These are phyloP conservation scores for Heliconius aoede DNA, from an alignment of 2,888 invertebrate genomes.

Conservation along the genomic window DNA sequence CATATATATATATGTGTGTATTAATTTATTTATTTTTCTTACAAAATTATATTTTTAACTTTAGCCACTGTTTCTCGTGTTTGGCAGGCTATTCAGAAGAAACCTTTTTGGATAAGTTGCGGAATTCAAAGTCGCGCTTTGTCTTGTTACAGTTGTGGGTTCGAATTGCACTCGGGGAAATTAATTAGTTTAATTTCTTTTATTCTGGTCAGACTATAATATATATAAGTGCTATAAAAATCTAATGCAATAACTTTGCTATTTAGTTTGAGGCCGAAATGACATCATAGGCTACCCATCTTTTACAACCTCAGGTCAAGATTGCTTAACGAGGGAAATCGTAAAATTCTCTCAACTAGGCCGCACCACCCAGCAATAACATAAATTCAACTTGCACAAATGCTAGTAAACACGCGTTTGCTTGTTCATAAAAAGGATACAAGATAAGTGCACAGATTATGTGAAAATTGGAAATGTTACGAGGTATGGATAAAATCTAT, in stretches of 20 bases:
- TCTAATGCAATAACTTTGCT: slow-evolving; percentile 2
- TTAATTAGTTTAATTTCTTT: too few species aligned
- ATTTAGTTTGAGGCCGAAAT: slow-evolving; percentile 9
- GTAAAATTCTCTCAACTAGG: slow-evolving; percentile 31
- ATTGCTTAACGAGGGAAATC: slow-evolving; percentile 34
- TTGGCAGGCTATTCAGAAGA: too few species aligned
- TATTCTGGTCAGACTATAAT: too few species aligned
- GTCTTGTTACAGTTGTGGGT: too few species aligned
- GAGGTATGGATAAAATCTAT: background rate
- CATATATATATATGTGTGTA: too few species aligned
- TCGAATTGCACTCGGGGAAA: too few species aligned
- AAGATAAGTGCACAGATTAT: slow-evolving; percentile 21
- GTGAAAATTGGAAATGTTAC: slow-evolving; percentile 14
- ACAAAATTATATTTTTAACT: too few species aligned
- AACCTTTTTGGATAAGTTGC: too few species aligned
- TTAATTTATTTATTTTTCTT: too few species aligned
- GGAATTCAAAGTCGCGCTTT: too few species aligned
- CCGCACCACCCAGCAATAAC: slow-evolving; percentile 38
- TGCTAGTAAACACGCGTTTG: slow-evolving; percentile 29
- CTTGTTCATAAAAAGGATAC: slow-evolving; percentile 38
- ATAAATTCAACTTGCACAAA: slow-evolving; percentile 39
- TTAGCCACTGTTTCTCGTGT: too few species aligned
- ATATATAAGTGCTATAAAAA: too few species aligned
- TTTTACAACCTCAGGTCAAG: slow-evolving; percentile 25
- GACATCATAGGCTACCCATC: slow-evolving; percentile 23